These are phyloP conservation scores for Oxycera nigricornis DNA, from an alignment of 2,888 invertebrate genomes.

Conservation along the genomic window DNA sequence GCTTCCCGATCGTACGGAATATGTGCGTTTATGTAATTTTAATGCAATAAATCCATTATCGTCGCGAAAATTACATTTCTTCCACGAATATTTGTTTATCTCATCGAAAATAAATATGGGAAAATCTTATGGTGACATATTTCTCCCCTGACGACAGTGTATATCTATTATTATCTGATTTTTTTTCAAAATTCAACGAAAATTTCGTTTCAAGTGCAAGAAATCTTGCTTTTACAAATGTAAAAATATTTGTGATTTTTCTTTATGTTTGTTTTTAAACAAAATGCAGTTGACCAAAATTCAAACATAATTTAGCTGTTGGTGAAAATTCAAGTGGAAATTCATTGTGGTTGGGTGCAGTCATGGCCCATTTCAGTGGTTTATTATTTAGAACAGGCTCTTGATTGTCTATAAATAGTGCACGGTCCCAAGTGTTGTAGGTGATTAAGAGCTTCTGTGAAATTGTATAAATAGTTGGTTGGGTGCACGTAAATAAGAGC, in stretches of 20 bases:
- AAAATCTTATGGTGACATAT: neutral
- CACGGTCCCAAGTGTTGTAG: neutral
- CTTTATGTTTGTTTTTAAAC: neutral
- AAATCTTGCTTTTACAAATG: too few species aligned
- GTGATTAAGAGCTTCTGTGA: neutral
- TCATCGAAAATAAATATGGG: neutral
- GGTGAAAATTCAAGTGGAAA: neutral
- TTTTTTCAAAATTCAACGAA: neutral
- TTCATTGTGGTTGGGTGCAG: neutral
- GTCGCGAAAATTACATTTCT: neutral
- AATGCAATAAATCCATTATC: constrained; percentile 12
- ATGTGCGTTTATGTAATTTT: constrained; percentile 37
- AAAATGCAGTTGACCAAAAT: neutral
- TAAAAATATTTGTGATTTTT: neutral
- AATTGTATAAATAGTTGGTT: neutral
- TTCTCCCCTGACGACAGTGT: neutral
- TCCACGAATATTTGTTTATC: constrained; percentile 10
- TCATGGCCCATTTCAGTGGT: constrained; percentile 13
- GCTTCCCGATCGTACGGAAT: constrained; percentile 1
- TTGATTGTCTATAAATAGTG: neutral
- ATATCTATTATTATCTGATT: constrained; percentile 30
- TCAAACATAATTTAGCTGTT: neutral
- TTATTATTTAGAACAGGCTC: neutral
- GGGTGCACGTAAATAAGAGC: neutral
- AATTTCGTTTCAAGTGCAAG: neutral